Base-by-base conservation (phyloP, 2,113 vertebrate species). In the Phainopepla nitens region DNA sequence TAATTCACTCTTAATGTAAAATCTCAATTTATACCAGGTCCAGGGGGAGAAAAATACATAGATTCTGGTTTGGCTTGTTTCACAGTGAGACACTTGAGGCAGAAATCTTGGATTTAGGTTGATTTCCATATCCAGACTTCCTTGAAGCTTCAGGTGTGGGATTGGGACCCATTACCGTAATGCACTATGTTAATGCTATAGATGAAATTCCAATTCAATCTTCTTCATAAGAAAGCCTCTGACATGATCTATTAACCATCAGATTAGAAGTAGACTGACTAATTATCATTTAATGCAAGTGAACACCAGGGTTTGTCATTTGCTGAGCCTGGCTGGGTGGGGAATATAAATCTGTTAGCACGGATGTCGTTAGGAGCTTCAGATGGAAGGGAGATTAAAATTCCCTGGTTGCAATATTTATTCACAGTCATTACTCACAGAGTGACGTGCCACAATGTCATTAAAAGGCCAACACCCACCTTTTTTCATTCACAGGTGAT, bases 331-430 rank as follows among this genome's bases (percentile, higher is more conserved):
- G 93, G 5, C 61, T 95, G 91, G 50, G 53, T 70, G 89, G 60
- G 83, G 88, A 96, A 51, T 80, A 83, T 76, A 51, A 97, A 87
- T 85, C 85, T 79, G 78, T 89, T 91, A 60, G 58, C 31, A 17
- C 12, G 5, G 7, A 8, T 36, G 22, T 87, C 5, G 2, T 83
- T 95, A 79, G 47, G 47, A 94, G 80, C 58, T 65, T 72, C 45
- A 96, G 47, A 60, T 49, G 88, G 60, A 57, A 90, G 53, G n/a
- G 87, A 65, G 70, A 96, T 97, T 96, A 94, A 95, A 90, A 95
- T 94, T 91, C 71, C 29, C 21, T 79, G 69, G 76, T 84, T 87
- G 65, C 60, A 61, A 54, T 96, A 95, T 96, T 97, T 97, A 96
- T 94, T 89, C 91, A 56, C 80, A 68, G 68, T 58, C 91, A 93